phyloP scores from a whole-genome alignment of 2,113 vertebrate species.

The Podiceps cristatus region DNA sequence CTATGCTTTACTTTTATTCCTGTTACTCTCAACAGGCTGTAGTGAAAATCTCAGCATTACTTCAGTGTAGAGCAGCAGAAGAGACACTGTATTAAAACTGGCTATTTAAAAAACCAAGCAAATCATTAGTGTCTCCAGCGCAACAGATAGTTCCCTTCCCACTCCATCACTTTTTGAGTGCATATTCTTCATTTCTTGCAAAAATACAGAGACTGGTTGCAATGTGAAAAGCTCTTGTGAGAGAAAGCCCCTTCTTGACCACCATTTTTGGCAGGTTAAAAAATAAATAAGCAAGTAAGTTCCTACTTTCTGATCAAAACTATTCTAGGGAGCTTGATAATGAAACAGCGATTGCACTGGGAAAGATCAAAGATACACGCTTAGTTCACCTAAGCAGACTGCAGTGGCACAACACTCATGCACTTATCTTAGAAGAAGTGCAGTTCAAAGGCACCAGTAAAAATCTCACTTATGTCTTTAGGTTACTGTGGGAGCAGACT shows the following conservation, averaged over 20 bases:
- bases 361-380: background rate
- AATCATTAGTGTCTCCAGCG: background rate
- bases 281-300: background rate
- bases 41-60: background rate
- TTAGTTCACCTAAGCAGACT: background rate
- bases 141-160: background rate
- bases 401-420: background rate
- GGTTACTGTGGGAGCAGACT: background rate
- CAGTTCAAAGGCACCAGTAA: background rate
- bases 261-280: background rate
- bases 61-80: background rate
- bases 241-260: background rate
- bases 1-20: background rate
- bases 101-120: background rate
- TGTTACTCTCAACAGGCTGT: background rate
- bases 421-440: background rate
- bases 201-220: background rate
- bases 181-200: background rate
- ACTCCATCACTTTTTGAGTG: background rate
- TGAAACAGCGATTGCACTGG: background rate
- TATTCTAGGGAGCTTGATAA: background rate
- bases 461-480: constrained; percentile 11
- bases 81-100: background rate
- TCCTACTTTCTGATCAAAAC: background rate
- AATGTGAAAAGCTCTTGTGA: background rate